A percentile compares a stretch with the other conserved stretches of the same genome.
Conservation (phyloP, 2,888 invertebrate species). For the Drosophila cyrtoloma region DNA sequence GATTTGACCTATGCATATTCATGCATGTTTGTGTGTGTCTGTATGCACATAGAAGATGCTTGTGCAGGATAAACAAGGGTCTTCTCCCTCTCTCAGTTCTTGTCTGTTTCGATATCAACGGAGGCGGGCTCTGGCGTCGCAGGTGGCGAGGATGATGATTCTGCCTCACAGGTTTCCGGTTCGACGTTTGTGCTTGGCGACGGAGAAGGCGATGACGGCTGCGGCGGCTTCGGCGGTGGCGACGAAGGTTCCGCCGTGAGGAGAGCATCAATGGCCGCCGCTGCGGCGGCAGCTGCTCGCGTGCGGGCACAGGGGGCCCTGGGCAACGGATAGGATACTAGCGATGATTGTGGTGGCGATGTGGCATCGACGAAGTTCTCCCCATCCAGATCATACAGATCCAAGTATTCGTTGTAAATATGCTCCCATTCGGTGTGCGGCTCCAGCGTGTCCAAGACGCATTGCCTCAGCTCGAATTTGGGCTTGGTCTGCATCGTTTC, state of each 20-base stretch:
- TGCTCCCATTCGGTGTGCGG: slow-evolving; percentile 94
- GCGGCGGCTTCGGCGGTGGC: slow-evolving; percentile 17
- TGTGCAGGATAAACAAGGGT: too few relatives aligned
- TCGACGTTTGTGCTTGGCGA: slow-evolving; percentile 14
- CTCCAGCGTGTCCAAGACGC: slow-evolving; percentile 91
- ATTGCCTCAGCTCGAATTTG: slow-evolving; percentile 90
- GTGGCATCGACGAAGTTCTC: slow-evolving; percentile 43
- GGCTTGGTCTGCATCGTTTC: slow-evolving; percentile 86
- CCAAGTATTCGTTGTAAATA: slow-evolving; percentile 94
- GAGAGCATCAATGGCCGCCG: slow-evolving; percentile 47
- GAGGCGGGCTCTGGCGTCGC: slow-evolving; percentile 20
- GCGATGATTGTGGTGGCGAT: slow-evolving; percentile 31
- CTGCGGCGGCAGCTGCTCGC: slow-evolving; percentile 47
- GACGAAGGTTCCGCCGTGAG: slow-evolving; percentile 44
- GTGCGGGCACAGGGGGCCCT: slow-evolving; percentile 36
- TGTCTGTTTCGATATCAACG: slow-evolving; percentile 25
- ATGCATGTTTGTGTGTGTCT: neutral
- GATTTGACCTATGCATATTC: too few relatives aligned
- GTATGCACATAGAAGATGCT: too few relatives aligned
- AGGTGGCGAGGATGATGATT: slow-evolving; percentile 33
- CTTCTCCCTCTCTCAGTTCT: slow-evolving; percentile 11
- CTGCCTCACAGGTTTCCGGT: slow-evolving; percentile 29
- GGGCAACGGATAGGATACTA: slow-evolving; percentile 18
- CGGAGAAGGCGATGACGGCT: neutral
- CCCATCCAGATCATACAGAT: slow-evolving; percentile 83